Base-by-base conservation (phyloP, 2,797 vertebrate species). In the Pogoniulus pusillus region DNA sequence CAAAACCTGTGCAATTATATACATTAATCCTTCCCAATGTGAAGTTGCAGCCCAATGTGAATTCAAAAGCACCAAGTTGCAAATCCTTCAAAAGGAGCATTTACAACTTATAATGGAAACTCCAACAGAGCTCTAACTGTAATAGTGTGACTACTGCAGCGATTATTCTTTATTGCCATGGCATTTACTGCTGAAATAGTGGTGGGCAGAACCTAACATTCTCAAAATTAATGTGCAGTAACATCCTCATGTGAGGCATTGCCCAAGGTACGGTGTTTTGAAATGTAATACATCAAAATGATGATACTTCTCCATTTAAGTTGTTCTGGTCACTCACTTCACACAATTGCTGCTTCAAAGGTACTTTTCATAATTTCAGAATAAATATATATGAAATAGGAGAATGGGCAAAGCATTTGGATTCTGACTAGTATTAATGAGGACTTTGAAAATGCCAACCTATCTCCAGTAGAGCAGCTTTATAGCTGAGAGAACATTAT, bases 91-190 rank as follows among this genome's bases (percentile, higher is more conserved):
- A 93, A 96, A 95, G 89, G 68, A 65, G 87, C 89, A 91, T 95
- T 94, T 94, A 95, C 87, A 92, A 82, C 45, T 94, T 96, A 95
- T 95, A 92, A 94, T 93, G 65, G 91, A 96, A 97, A 95, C 64
- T 91, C 91, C 93, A 94, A 80, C 74, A 91, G 91, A 90, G 89
- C 84, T 89, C 82, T 95, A 90, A 94, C 76, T 87, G 54, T 93
- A 94, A 88, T 85, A 94, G 87, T 91, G 64, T 93, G 87, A 93
- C 91, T 88, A 32, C 72, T 76, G 91, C 78, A 90, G 93, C 22
- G 85, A 77, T 95, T 94, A 90, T 94, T 96, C 94, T 96, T 96
- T 94, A 96, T 94, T 95, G 72, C 96, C 95, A 47, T 95, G 91
- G 85, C 82, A 94, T 96, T 93, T 97, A 94, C 91, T 93, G 94